Conservation (phyloP, 2,888 invertebrate species). For the Bugula neritina region DNA sequence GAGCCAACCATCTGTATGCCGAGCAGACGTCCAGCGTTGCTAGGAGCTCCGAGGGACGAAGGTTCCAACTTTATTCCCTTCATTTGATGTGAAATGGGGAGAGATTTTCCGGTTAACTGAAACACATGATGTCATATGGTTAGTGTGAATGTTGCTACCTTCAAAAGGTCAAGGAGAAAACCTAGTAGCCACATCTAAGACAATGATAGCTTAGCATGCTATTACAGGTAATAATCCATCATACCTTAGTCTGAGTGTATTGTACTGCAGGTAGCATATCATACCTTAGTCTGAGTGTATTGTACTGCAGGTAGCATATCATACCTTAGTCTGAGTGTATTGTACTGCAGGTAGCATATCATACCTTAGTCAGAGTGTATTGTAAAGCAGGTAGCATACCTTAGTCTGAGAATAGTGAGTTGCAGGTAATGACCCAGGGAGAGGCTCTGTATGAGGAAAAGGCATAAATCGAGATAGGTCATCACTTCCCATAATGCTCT, state of each 20-base stretch:
- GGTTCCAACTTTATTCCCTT: neutral
- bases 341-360: neutral
- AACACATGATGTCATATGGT: too few relatives aligned
- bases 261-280: neutral
- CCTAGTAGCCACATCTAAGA: neutral
- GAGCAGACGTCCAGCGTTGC: neutral
- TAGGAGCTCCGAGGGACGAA: too few relatives aligned
- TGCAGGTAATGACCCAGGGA: neutral
- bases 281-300: neutral
- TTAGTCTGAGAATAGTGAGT: neutral
- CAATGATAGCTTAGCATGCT: neutral
- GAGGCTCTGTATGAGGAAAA: neutral
- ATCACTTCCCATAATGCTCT: constrained; percentile 8
- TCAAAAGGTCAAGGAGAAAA: too few relatives aligned
- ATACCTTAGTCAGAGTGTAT: neutral
- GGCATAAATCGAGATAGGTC: neutral
- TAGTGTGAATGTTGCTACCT: too few relatives aligned
- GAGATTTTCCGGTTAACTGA: neutral
- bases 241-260: neutral
- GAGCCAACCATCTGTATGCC: neutral
- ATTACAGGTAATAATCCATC: neutral
- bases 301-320: neutral
- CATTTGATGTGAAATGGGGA: neutral
- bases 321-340: neutral
- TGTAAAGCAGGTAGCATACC: neutral